Conservation (phyloP, 2,113 vertebrate genomes). For the Colius striatus region DNA sequence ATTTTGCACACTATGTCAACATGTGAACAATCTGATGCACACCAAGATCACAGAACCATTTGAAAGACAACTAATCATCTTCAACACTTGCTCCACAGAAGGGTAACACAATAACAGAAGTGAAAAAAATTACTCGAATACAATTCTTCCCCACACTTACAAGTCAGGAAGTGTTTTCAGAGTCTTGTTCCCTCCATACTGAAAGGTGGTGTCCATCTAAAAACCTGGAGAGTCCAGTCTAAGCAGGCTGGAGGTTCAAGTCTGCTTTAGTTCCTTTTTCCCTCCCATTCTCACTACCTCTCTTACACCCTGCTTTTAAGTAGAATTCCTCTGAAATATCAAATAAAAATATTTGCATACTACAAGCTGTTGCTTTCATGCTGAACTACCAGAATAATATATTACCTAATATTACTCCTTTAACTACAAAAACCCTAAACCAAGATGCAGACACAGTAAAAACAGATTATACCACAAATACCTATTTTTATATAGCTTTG, state of each 20-base stretch:
- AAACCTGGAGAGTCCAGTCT: background rate
- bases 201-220: background rate
- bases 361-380: background rate
- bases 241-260: background rate
- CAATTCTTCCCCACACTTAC: background rate
- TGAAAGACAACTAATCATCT: background rate
- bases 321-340: background rate
- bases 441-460: constrained; percentile 56
- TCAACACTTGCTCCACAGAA: background rate
- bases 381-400: constrained; percentile 23
- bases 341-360: background rate
- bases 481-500: constrained; percentile 51
- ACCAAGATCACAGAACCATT: background rate
- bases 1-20: background rate
- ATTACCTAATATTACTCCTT: constrained; percentile 61
- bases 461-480: constrained; percentile 66
- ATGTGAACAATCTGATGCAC: background rate
- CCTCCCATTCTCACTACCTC: background rate
- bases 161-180: background rate
- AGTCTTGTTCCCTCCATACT: background rate
- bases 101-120: background rate
- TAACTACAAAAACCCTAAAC: constrained; percentile 73
- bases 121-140: background rate
- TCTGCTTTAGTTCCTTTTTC: background rate
- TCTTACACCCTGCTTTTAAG: background rate